Percentiles rank a stretch among this genome's conserved stretches.
phyloP scores from a whole-genome alignment of 2,113 vertebrate genomes.

The Camelus dromedarius region DNA sequence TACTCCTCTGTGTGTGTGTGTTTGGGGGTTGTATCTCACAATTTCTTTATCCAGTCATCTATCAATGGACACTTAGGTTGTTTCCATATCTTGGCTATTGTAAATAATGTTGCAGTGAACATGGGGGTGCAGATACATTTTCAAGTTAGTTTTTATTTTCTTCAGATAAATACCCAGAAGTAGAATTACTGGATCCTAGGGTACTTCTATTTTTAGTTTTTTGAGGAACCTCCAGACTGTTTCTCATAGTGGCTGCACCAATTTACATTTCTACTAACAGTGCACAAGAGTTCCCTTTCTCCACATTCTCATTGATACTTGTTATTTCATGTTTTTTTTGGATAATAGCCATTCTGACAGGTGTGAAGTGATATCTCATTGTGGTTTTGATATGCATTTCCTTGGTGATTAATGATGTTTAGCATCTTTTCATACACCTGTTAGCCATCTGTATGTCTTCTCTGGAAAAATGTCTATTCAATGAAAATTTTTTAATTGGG shows the following conservation, averaged over 20 bases:
- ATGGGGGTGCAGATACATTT: neutral
- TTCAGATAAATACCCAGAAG: neutral
- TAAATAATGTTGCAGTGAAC: neutral
- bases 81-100: neutral
- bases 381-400: neutral
- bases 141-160: neutral
- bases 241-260: too few relatives aligned
- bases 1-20: neutral
- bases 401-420: neutral
- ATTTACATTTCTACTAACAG: neutral
- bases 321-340: neutral
- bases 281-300: neutral
- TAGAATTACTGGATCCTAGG: neutral
- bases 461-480: neutral
- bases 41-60: neutral
- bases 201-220: neutral
- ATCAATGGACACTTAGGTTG: neutral
- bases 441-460: neutral
- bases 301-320: neutral
- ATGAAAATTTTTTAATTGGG: neutral
- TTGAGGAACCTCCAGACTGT: neutral
- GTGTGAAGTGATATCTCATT: neutral
- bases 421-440: neutral
- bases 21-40: too few relatives aligned
- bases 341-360: neutral